phyloP scores from a whole-genome alignment of 2,797 vertebrate genomes.

The Acridotheres tristis region DNA sequence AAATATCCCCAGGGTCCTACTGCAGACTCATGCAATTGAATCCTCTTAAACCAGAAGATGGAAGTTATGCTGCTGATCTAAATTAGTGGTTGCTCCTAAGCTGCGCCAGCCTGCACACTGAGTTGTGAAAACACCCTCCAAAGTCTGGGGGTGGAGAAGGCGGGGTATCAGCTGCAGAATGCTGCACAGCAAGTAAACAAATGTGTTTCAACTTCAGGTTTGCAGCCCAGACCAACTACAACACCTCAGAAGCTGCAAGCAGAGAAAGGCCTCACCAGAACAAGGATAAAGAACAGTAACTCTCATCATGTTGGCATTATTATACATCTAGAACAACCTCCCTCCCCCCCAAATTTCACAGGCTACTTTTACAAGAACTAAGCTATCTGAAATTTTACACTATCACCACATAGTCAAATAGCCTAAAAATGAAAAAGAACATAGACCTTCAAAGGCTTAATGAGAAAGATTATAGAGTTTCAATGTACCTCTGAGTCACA shows the following conservation, averaged over 20 bases:
- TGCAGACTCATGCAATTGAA: not conserved
- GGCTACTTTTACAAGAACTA: not conserved
- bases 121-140: constrained; percentile 21
- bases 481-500: not conserved
- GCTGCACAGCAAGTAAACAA: constrained; percentile 33
- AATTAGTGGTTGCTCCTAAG: constrained; percentile 20
- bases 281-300: not conserved
- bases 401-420: not conserved
- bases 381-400: not conserved
- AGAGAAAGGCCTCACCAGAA: not conserved
- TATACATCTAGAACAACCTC: not conserved
- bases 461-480: not conserved
- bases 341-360: not conserved
- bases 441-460: not conserved
- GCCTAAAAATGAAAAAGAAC: not conserved
- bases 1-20: not conserved
- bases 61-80: constrained; percentile 28
- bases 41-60: not conserved
- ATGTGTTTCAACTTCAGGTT: not conserved
- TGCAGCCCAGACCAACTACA: not conserved
- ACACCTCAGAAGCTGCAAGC: not conserved
- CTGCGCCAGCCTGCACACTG: not conserved
- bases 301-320: not conserved
- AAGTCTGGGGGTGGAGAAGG: constrained; percentile 7
- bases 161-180: not conserved